Percentiles rank a stretch among this genome's conserved stretches.
Evolutionary conservation across 2,888 invertebrate genomes (phyloP).

Genomic region (Mimachlamys varia): DNA sequence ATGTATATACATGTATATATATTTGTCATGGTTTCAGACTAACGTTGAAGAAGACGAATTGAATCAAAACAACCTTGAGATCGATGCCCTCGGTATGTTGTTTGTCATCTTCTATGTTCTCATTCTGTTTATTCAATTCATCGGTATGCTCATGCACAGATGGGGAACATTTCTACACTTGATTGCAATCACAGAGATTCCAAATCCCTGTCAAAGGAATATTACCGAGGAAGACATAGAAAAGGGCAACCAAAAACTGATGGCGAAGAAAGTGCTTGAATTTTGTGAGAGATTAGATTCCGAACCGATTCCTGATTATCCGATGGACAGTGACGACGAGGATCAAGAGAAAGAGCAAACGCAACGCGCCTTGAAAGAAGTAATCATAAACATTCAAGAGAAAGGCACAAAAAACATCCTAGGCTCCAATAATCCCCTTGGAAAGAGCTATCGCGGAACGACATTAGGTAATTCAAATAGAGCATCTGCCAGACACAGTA

Average conservation of each 20-base stretch:
- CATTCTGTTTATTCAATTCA: constrained; percentile 74
- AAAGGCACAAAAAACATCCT: constrained; percentile 49
- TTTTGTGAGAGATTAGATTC: constrained; percentile 57
- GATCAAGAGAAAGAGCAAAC: constrained; percentile 47
- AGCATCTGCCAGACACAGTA: not conserved
- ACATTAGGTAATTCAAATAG: not conserved
- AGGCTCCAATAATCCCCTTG: not conserved
- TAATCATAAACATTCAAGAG: constrained; percentile 49
- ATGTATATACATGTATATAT: too few relatives aligned
- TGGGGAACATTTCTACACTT: constrained; percentile 78
- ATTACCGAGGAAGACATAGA: not conserved
- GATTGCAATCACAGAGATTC: constrained; percentile 72
- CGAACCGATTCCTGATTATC: constrained; percentile 66
- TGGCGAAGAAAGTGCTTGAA: constrained; percentile 53
- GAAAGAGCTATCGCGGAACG: not conserved
- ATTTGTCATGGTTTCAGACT: not conserved
- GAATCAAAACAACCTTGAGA: constrained; percentile 44
- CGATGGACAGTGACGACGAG: constrained; percentile 52
- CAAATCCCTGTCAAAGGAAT: constrained; percentile 51
- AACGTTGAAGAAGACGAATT: constrained; percentile 37
- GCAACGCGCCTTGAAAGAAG: constrained; percentile 39
- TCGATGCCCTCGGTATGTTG: constrained; percentile 71
- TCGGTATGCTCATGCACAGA: constrained; percentile 78
- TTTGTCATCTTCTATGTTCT: constrained; percentile 74
- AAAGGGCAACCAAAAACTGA: not conserved